These are phyloP conservation scores for Antedon mediterranea DNA, from an alignment of 53 echinoderm and acorn worm species.

Conservation along the genomic window DNA sequence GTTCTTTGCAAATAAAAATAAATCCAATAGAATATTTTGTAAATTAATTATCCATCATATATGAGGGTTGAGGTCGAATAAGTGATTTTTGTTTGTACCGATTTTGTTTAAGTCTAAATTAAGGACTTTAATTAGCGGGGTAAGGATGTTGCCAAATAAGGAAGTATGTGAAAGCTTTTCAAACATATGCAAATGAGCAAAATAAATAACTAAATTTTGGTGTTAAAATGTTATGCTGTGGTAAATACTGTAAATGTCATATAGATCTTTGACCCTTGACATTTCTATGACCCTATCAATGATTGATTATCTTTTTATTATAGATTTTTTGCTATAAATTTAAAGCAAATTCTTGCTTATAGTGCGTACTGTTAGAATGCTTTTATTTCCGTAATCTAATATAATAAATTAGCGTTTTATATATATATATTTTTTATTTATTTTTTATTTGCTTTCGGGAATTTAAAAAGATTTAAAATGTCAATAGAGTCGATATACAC, in stretches of 20 bases:
- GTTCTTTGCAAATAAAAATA: background rate
- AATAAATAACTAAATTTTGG: background rate
- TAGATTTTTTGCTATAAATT: background rate
- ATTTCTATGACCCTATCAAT: background rate
- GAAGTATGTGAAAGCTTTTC: background rate
- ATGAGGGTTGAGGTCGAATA: background rate
- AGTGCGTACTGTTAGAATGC: background rate
- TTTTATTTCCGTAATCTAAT: background rate
- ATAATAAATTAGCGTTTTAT: background rate
- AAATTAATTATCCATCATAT: background rate
- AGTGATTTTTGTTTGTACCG: background rate
- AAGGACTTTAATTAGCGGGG: background rate
- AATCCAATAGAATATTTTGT: background rate
- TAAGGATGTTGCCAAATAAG: background rate
- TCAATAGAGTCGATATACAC: background rate
- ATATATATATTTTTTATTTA: too few species aligned
- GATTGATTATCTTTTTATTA: background rate
- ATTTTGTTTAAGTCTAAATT: too few species aligned
- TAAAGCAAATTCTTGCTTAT: background rate
- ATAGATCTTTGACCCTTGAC: background rate
- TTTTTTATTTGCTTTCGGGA: background rate
- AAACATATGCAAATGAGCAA: background rate
- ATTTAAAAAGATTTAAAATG: background rate
- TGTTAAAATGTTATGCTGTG: background rate
- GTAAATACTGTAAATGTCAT: background rate